Percentiles rank a stretch among this genome's conserved stretches.
phyloP scores from a whole-genome alignment of 2,113 vertebrate species.

The Perca fluviatilis region DNA sequence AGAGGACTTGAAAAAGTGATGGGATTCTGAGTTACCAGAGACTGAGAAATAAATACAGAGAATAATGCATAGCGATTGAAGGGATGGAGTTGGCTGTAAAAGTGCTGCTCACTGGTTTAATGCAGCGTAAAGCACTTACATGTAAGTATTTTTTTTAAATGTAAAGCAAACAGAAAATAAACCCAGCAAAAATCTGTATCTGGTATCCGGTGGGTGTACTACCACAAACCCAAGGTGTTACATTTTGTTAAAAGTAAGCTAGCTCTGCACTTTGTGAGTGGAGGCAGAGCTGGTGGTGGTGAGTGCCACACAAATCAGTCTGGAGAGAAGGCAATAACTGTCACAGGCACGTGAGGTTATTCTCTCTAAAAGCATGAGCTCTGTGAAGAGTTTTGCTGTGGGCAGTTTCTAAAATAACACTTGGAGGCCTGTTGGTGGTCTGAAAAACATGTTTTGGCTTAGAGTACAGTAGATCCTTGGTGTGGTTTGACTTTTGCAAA shows the following conservation, averaged over 20 bases:
- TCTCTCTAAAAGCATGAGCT: constrained; percentile 49
- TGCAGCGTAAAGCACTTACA: background rate
- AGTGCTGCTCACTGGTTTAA: background rate
- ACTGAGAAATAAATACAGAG: constrained; percentile 6
- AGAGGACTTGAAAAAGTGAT: constrained; percentile 1
- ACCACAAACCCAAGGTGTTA: constrained; percentile 44
- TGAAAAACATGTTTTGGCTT: constrained; percentile 24
- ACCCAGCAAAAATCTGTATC: constrained; percentile 19
- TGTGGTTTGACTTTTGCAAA: background rate
- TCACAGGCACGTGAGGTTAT: constrained; percentile 36
- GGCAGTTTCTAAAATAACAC: constrained; percentile 32
- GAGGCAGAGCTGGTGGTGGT: constrained; percentile 35
- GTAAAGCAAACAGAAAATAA: constrained; percentile 31
- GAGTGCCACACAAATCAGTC: constrained; percentile 66
- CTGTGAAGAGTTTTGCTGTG: constrained; percentile 35
- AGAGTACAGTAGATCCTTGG: background rate
- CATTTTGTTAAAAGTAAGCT: constrained; percentile 48
- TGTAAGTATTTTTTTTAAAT: background rate
- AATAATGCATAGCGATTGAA: background rate
- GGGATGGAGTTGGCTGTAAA: background rate
- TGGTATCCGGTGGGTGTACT: background rate
- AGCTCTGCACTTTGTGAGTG: constrained; percentile 65
- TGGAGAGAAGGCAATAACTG: constrained; percentile 58
- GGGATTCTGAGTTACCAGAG: background rate
- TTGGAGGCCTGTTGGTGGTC: constrained; percentile 10